Percentiles rank a stretch among this genome's conserved stretches.
Conservation (phyloP, 23 tunicate species). For the Halocynthia aurantium region DNA sequence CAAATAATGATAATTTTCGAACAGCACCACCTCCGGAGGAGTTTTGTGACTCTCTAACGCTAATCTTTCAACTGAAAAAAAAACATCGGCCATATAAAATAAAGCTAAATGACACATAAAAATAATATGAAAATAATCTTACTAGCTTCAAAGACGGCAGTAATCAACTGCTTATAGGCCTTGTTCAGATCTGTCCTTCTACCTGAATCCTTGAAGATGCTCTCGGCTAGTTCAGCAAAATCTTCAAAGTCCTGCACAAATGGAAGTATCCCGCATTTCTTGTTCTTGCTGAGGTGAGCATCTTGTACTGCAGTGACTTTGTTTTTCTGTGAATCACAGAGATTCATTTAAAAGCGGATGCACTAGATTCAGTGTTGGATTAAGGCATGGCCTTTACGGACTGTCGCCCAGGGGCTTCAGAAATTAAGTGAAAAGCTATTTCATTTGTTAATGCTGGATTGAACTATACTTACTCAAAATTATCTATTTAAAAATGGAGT, state of each 20-base stretch:
- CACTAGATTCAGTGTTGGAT: too few species aligned
- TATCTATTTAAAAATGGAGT: too few species aligned
- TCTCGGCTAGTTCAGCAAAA: conserved; percentile 88
- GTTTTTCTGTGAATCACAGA: conserved; percentile 32
- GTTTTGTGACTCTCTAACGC: conserved; percentile 54
- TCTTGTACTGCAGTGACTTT: conserved; percentile 44
- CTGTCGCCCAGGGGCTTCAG: too few species aligned
- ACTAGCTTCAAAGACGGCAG: conserved; percentile 83
- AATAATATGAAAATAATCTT: conserved; percentile 11
- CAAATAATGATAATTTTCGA: conserved; percentile 86
- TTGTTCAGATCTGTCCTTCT: conserved; percentile 79
- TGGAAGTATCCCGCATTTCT: conserved; percentile 87
- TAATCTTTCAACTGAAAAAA: conserved; percentile 17
- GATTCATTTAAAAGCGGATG: too few species aligned
- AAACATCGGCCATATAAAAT: not conserved
- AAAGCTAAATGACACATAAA: not conserved
- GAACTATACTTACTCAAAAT: too few species aligned
- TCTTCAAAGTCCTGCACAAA: conserved; percentile 92
- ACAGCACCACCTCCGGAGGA: conserved; percentile 91
- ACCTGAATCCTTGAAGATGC: conserved; percentile 71
- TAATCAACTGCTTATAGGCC: conserved; percentile 76
- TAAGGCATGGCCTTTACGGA: too few species aligned
- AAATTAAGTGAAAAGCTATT: too few species aligned
- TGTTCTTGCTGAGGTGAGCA: conserved; percentile 47
- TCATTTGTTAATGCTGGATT: too few species aligned